Evolutionary conservation across 1,140 invertebrate genomes (phyloP).

Genomic region (Leptonema lineaticorne): DNA sequence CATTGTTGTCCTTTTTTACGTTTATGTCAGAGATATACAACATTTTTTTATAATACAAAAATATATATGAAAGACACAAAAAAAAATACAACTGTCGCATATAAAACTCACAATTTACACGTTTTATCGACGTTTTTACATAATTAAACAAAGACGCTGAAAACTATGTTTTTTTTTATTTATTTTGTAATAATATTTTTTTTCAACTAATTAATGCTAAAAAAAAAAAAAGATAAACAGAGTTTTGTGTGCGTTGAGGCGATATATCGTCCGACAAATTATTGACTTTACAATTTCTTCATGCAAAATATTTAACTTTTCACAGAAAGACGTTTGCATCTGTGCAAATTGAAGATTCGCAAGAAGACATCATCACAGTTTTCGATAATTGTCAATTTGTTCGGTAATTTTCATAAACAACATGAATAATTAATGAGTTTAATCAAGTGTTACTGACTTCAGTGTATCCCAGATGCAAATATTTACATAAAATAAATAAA

Average conservation of each 20-base stretch:
- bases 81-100: too few species aligned
- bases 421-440: conserved; percentile 6
- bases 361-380: not conserved
- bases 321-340: not conserved
- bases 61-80: too few species aligned
- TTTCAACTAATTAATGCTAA: not conserved
- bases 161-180: too few species aligned
- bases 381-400: not conserved
- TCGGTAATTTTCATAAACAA: too few species aligned
- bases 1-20: not conserved
- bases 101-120: too few species aligned
- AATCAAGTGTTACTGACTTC: not conserved
- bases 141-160: too few species aligned
- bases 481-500: not conserved
- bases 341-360: not conserved
- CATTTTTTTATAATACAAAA: not conserved
- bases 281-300: not conserved
- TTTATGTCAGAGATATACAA: not conserved
- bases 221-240: not conserved
- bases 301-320: conserved; percentile 5
- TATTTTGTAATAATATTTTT: too few species aligned
- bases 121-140: not conserved
- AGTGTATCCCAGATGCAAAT: too few species aligned
- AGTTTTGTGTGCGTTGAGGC: not conserved
- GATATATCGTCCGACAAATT: not conserved